Conservation (phyloP, 1,140 invertebrate species). For the Stenopsyche tienmushanensis region DNA sequence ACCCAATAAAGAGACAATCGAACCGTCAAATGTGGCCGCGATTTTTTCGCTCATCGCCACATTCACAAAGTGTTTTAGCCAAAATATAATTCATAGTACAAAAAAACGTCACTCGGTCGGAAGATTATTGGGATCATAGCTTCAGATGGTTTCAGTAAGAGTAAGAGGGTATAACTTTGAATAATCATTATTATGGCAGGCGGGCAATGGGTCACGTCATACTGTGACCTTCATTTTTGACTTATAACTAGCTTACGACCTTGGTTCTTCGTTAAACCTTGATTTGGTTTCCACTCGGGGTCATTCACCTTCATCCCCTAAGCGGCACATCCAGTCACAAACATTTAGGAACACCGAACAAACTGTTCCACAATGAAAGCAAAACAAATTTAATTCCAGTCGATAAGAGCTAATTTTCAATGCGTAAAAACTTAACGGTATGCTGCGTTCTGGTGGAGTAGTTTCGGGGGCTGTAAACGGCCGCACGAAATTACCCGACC, state of each 20-base stretch:
- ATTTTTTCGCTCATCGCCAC: neutral
- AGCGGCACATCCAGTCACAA: constrained; percentile 41
- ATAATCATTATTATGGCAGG: constrained; percentile 28
- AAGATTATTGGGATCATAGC: too few species aligned
- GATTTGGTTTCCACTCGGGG: constrained; percentile 73
- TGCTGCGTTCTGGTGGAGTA: too few species aligned
- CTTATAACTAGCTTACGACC: neutral
- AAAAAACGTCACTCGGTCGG: too few species aligned
- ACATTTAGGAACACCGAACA: constrained; percentile 23
- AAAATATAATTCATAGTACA: too few species aligned
- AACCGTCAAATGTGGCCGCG: neutral
- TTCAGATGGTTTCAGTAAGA: too few species aligned
- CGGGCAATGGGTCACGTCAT: constrained; percentile 61
- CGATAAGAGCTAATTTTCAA: too few species aligned
- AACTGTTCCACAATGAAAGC: constrained; percentile 7
- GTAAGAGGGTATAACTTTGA: neutral
- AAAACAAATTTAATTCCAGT: too few species aligned
- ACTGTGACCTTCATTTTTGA: constrained; percentile 57
- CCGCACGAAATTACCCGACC: too few species aligned
- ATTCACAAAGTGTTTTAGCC: too few species aligned
- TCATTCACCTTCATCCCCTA: constrained; percentile 52
- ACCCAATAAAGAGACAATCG: too few species aligned
- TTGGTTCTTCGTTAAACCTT: constrained; percentile 51
- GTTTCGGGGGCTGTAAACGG: too few species aligned
- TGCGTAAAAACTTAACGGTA: too few species aligned